Evolutionary conservation across 2,113 vertebrate genomes (phyloP).

Genomic region (Heteronetta atricapilla): DNA sequence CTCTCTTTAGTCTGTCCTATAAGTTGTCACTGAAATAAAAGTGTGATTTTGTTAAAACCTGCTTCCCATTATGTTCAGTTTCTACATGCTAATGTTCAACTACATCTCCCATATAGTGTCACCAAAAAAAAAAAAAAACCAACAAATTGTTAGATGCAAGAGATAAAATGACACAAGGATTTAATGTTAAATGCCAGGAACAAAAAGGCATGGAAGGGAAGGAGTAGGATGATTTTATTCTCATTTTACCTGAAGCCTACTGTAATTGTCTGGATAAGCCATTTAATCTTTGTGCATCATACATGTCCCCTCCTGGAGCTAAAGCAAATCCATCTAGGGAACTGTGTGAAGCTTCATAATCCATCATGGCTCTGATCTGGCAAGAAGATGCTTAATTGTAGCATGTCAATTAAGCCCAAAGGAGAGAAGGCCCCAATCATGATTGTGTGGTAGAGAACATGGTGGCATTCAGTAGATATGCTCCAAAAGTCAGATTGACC

Average conservation of each 20-base stretch:
- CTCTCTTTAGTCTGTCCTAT: neutral
- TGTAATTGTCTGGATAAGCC: neutral
- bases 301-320: neutral
- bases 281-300: neutral
- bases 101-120: neutral
- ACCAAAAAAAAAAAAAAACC: neutral
- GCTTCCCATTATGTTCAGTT: neutral
- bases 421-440: neutral
- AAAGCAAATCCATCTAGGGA: neutral
- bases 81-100: neutral
- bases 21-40: constrained; percentile 16
- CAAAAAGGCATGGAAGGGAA: neutral
- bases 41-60: neutral
- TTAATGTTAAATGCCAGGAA: neutral
- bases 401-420: neutral
- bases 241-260: neutral
- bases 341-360: neutral
- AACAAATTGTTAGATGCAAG: neutral
- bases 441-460: neutral
- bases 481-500: neutral
- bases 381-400: neutral
- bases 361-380: neutral
- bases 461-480: neutral
- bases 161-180: neutral
- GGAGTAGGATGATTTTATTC: neutral